phyloP scores from a whole-genome alignment of 1,140 invertebrate species.

The Musca vetustissima region DNA sequence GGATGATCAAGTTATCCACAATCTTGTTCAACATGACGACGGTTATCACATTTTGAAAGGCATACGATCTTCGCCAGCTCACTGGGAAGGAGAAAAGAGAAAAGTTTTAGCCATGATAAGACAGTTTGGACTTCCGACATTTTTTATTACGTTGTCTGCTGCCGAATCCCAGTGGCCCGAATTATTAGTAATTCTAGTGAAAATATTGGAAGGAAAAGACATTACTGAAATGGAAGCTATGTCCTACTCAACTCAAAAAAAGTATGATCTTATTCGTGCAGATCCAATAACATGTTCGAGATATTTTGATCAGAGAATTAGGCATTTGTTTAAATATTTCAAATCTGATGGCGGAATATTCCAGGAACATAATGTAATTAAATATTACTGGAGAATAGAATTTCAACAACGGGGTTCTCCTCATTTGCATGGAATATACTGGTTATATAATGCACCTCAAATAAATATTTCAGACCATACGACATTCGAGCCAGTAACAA shows the following conservation, averaged over 20 bases:
- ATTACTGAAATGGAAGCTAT: slow-evolving; percentile 23
- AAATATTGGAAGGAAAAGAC: slow-evolving; percentile 15
- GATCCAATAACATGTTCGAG: slow-evolving; percentile 27
- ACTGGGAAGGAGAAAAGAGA: slow-evolving; percentile 34
- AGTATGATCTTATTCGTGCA: slow-evolving; percentile 11
- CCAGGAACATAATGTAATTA: no score
- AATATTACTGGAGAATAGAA: no score
- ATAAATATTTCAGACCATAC: no score
- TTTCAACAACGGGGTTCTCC: no score
- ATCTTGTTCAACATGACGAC: slow-evolving; percentile 31
- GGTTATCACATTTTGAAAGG: slow-evolving; percentile 32
- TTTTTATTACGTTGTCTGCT: slow-evolving; percentile 38
- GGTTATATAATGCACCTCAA: no score
- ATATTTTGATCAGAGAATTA: no score
- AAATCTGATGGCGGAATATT: no score
- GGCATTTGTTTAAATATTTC: no score
- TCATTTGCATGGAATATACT: no score
- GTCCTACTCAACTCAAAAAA: not conserved
- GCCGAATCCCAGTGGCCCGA: slow-evolving; percentile 37
- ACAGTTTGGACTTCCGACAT: slow-evolving; percentile 34
- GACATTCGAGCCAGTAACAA: no score
- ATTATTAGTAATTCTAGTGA: slow-evolving; percentile 31
- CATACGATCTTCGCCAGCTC: slow-evolving; percentile 31
- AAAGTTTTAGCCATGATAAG: slow-evolving; percentile 2
- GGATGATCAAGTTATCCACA: slow-evolving; percentile 5